Conservation (phyloP, 2,888 invertebrate species). For the Corbicula japonica region DNA sequence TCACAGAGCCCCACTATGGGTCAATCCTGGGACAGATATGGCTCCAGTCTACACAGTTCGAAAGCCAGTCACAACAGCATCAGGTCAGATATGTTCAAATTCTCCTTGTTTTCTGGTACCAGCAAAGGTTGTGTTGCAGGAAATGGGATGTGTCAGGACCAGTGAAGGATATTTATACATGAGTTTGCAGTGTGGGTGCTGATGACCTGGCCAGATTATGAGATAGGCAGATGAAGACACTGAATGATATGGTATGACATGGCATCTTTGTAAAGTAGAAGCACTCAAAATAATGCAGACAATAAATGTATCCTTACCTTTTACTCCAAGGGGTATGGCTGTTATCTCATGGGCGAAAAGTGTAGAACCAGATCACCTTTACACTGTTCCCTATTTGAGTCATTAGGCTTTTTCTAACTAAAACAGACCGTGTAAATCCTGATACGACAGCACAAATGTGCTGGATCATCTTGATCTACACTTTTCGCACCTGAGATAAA, state of each 20-base stretch:
- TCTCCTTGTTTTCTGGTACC: slow-evolving; percentile 32
- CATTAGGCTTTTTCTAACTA: no score
- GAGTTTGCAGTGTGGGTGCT: slow-evolving; percentile 95
- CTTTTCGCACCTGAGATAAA: no score
- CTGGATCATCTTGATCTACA: no score
- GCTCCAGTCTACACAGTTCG: slow-evolving; percentile 64
- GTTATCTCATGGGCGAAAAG: no score
- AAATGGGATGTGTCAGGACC: slow-evolving; percentile 90
- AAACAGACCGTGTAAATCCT: no score
- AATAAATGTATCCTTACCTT: not conserved
- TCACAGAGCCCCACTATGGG: slow-evolving; percentile 59
- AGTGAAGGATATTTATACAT: slow-evolving; percentile 93
- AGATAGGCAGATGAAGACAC: slow-evolving; percentile 93
- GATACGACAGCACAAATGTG: no score
- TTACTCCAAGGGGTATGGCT: no score
- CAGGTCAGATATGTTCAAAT: slow-evolving; percentile 35
- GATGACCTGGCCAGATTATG: slow-evolving; percentile 96
- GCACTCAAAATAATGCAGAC: not conserved
- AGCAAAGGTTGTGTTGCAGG: slow-evolving; percentile 38
- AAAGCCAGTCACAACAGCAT: slow-evolving; percentile 41
- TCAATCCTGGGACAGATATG: slow-evolving; percentile 7
- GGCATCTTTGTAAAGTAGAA: not conserved
- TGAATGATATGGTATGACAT: slow-evolving; percentile 86
- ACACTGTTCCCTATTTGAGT: no score
- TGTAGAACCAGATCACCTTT: no score